phyloP scores from a whole-genome alignment of 2,797 vertebrate species.

The Bovichtus diacanthus region DNA sequence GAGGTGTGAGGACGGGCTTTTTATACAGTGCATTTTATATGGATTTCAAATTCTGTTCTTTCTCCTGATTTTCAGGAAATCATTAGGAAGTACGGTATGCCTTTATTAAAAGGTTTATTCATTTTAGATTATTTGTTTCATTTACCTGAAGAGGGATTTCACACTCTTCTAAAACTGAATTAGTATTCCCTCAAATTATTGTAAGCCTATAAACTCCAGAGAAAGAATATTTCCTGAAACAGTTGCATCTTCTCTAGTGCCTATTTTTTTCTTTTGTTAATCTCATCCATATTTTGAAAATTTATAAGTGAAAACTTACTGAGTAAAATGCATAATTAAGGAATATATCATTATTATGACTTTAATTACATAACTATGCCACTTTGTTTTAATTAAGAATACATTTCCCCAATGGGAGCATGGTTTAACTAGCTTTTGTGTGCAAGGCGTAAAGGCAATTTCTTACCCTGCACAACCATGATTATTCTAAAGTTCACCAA shows the following conservation, averaged over 20 bases:
- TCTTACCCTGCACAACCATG: conserved; percentile 37
- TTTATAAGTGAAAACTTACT: conserved; percentile 74
- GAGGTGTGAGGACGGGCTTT: conserved; percentile 52
- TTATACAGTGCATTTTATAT: conserved; percentile 37
- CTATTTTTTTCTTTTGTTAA: conserved; percentile 64
- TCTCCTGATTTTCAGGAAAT: conserved; percentile 62
- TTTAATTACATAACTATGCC: conserved; percentile 74
- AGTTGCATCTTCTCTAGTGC: conserved; percentile 36
- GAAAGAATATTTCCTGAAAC: conserved; percentile 58
- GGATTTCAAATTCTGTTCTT: conserved; percentile 61
- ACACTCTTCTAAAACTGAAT: conserved; percentile 65
- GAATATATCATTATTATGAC: conserved; percentile 69
- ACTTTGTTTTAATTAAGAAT: conserved; percentile 79
- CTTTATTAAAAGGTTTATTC: conserved; percentile 67
- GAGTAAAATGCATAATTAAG: conserved; percentile 76
- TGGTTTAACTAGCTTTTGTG: conserved; percentile 55
- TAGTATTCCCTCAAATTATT: conserved; percentile 67
- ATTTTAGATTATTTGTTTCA: conserved; percentile 76
- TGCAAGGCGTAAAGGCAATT: conserved; percentile 61
- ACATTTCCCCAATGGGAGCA: conserved; percentile 57
- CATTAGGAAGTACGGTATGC: conserved; percentile 54
- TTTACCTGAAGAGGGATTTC: conserved; percentile 74
- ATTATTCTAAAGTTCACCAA: conserved; percentile 62
- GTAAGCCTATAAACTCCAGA: conserved; percentile 72
- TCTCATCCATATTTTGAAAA: conserved; percentile 67